A percentile compares a stretch with the other conserved stretches of the same genome.
phyloP scores from a whole-genome alignment of 2,888 invertebrate species.

The Hedychridium roseum region DNA sequence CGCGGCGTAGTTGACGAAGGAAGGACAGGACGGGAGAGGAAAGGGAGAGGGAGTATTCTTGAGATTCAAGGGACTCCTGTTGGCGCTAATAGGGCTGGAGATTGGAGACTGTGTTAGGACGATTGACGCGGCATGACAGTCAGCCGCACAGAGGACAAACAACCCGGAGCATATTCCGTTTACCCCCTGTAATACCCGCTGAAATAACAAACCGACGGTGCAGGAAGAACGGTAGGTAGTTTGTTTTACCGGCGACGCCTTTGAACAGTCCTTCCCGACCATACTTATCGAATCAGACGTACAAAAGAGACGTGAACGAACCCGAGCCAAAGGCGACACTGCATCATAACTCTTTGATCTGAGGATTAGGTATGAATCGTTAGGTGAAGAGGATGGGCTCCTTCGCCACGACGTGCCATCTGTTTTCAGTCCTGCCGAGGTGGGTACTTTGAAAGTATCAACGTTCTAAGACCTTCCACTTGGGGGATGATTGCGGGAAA shows the following conservation, averaged over 20 bases:
- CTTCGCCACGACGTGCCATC: no score
- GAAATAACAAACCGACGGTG: conserved; percentile 49
- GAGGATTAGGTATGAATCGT: no score
- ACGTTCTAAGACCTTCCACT: no score
- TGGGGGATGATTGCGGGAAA: no score
- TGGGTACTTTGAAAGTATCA: no score
- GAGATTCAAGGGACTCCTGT: not conserved
- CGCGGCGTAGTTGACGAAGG: conserved; percentile 4
- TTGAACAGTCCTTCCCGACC: conserved; percentile 43
- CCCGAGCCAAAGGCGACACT: conserved; percentile 26
- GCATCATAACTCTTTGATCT: no score
- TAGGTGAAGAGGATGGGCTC: no score
- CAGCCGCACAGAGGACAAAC: conserved; percentile 26
- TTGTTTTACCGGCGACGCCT: conserved; percentile 43
- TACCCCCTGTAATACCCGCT: conserved; percentile 48
- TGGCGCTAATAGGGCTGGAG: conserved; percentile 27
- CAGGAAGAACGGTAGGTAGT: conserved; percentile 28
- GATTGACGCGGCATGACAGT: conserved; percentile 37
- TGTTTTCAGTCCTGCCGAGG: no score
- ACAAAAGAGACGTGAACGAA: conserved; percentile 16
- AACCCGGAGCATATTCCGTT: conserved; percentile 40
- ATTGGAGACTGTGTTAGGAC: conserved; percentile 20
- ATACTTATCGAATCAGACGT: conserved; percentile 43
- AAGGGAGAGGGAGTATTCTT: conserved; percentile 1
- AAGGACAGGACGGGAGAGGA: conserved; percentile 4